Percentiles rank a stretch among this genome's conserved stretches.
These are phyloP conservation scores for Rhyacichthys aspro DNA, from an alignment of 2,797 vertebrate genomes.

Conservation along the genomic window DNA sequence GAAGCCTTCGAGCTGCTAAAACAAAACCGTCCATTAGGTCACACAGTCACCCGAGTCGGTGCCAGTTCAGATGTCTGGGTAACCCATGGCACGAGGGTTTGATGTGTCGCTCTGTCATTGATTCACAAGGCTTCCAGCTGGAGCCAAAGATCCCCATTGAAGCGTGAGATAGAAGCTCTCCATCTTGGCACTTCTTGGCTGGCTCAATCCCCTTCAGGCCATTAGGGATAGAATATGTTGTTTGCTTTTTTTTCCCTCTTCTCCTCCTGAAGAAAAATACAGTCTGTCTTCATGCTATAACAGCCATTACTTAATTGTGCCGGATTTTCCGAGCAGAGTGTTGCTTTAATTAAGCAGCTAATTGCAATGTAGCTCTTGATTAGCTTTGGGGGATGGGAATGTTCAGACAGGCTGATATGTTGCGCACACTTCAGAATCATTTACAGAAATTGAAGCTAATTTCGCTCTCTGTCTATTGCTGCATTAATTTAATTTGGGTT, in stretches of 20 bases:
- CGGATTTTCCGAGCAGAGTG: constrained; percentile 84
- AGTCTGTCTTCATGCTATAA: constrained; percentile 84
- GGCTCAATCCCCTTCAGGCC: constrained; percentile 79
- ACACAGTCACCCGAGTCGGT: constrained; percentile 68
- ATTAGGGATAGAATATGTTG: constrained; percentile 83
- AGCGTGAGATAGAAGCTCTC: constrained; percentile 77
- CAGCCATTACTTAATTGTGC: constrained; percentile 88
- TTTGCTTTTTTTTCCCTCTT: constrained; percentile 54
- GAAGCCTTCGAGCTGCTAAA: constrained; percentile 78
- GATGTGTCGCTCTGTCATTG: constrained; percentile 79
- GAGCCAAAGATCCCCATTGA: constrained; percentile 77
- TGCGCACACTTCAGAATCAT: constrained; percentile 99
- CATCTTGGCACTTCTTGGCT: constrained; percentile 81
- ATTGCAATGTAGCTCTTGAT: constrained; percentile 99
- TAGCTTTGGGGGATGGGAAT: constrained; percentile 99
- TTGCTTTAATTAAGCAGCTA: constrained; percentile 99
- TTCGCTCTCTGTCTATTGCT: constrained; percentile 99
- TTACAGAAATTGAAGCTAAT: constrained; percentile 99
- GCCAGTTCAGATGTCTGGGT: constrained; percentile 82
- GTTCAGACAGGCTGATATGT: constrained; percentile 97
- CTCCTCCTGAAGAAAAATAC: constrained; percentile 81
- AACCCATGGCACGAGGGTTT: constrained; percentile 74
- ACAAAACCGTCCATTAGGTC: constrained; percentile 79
- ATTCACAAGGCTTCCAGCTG: constrained; percentile 82
- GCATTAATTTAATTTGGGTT: constrained; percentile 99